Evolutionary conservation across 2,113 vertebrate genomes (phyloP), one percentile per base, ranked within the genome.

Genomic region (Amblyopsis rosae): DNA sequence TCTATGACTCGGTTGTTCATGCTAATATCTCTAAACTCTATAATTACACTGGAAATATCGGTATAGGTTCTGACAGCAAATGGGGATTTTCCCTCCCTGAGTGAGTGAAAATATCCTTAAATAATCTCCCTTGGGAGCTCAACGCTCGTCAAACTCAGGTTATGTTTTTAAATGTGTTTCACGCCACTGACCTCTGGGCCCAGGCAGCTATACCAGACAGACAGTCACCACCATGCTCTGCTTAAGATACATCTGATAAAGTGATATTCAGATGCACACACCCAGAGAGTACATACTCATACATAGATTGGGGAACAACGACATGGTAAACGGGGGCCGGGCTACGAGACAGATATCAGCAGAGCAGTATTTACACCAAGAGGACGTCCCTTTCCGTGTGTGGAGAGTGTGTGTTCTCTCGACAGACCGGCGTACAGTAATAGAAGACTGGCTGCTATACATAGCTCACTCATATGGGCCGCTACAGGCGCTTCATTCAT

Each of bases 81-180:
- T 26, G 35, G 35, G 35, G 35, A 41, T 41, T 41, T 41, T 26
- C 26, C 26, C 26, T 26, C 26, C 26, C 26, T 26, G 26, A 26
- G 26, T 26, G 26, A 47, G 58, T 71, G 32, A 53, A 45, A 60
- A 15, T 7, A n/a, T 54, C 51, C 51, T 54, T 7, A 54, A 17
- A 7, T 50, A 12, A 50, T 58, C 10, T 26, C 26, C 26, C 12
- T 32, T 12, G 1, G 19, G 56, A 58, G 56, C n/a, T 55, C 16
- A 19, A 19, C 12, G 1, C 12, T 26, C 11, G 26, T 12, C 10
- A 33, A 32, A 32, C 5, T 12, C 32, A 11, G 10, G 2, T 32
- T 26, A 32, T 58, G 12, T 58, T 57, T 7, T 19, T 61, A 61
- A 47, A 61, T 61, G 35, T 47, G 46, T 61, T 16, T 61, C 59